Evolutionary conservation across 2,113 vertebrate genomes (phyloP).

Genomic region (Odontesthes bonariensis): DNA sequence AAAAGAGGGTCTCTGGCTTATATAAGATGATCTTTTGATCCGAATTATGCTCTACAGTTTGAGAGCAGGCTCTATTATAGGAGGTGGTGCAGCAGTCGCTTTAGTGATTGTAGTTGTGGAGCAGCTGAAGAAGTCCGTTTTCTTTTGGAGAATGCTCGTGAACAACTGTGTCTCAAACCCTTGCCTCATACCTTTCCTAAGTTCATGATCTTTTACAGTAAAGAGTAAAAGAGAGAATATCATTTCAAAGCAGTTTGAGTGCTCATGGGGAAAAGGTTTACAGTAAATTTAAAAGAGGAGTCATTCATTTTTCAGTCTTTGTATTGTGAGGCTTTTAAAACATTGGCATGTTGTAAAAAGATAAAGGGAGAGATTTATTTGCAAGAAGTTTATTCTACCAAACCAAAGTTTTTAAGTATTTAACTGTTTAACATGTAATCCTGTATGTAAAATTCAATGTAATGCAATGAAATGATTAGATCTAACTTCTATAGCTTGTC

Average conservation of each 20-base stretch:
- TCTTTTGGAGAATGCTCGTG: constrained; percentile 55
- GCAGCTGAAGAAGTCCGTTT: constrained; percentile 70
- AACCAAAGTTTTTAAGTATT: constrained; percentile 9
- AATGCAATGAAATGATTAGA: constrained; percentile 12
- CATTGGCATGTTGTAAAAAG: background rate
- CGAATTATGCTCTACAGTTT: constrained; percentile 41
- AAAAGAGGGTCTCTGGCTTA: constrained; percentile 5
- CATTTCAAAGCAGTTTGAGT: constrained; percentile 12
- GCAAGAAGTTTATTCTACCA: background rate
- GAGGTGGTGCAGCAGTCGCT: constrained; percentile 22
- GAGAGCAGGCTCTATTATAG: constrained; percentile 20
- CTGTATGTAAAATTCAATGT: constrained; percentile 20
- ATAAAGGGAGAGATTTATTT: background rate
- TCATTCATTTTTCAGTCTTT: constrained; percentile 4
- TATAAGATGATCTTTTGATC: constrained; percentile 63
- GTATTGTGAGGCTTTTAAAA: constrained; percentile 18
- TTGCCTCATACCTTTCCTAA: constrained; percentile 11
- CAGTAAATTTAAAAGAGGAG: constrained; percentile 13
- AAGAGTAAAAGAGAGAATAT: constrained; percentile 5
- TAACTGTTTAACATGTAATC: constrained; percentile 10
- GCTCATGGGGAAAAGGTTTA: background rate
- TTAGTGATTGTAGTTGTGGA: constrained; percentile 40
- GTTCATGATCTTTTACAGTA: constrained; percentile 11
- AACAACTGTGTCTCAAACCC: constrained; percentile 61
- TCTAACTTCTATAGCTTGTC: background rate